These are phyloP conservation scores for Gavia stellata DNA, from an alignment of 2,113 vertebrate genomes.

Conservation along the genomic window DNA sequence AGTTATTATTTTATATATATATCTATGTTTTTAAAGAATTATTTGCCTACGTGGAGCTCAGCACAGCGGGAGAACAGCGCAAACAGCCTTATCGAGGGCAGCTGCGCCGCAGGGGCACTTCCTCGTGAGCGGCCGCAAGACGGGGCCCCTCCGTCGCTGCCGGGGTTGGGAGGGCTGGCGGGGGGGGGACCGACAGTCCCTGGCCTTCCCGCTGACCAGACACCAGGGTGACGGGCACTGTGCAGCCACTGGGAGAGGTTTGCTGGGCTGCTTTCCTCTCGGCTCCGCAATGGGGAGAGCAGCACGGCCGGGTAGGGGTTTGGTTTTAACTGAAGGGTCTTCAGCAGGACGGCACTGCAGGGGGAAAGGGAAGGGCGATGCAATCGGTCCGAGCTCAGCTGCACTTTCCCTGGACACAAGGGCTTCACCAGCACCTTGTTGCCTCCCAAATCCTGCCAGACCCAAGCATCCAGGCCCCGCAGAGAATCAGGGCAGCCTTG, in stretches of 20 bases:
- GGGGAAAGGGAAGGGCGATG: background rate
- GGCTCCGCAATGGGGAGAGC: rapidly evolving
- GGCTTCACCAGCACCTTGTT: background rate
- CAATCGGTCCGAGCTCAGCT: rapidly evolving
- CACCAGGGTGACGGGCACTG: background rate
- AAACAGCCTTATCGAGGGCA: constrained; percentile 19
- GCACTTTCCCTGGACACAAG: background rate
- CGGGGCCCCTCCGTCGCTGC: background rate
- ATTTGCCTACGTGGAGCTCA: background rate
- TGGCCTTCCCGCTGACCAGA: background rate
- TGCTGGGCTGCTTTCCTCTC: background rate
- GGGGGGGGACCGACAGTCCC: background rate
- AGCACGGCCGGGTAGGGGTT: rapidly evolving
- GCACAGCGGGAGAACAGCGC: background rate
- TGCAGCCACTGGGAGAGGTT: background rate
- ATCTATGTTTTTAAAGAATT: background rate
- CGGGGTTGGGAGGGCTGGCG: background rate
- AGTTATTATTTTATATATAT: background rate
- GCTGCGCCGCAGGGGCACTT: background rate
- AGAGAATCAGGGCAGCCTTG: background rate
- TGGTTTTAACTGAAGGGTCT: background rate
- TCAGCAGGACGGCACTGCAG: background rate
- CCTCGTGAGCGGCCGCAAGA: background rate
- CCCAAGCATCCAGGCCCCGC: rapidly evolving
- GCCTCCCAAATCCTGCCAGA: background rate